Percentiles rank a stretch among this genome's conserved stretches.
phyloP scores from a whole-genome alignment of 1,140 invertebrate genomes.

The Drosophila virilis region DNA sequence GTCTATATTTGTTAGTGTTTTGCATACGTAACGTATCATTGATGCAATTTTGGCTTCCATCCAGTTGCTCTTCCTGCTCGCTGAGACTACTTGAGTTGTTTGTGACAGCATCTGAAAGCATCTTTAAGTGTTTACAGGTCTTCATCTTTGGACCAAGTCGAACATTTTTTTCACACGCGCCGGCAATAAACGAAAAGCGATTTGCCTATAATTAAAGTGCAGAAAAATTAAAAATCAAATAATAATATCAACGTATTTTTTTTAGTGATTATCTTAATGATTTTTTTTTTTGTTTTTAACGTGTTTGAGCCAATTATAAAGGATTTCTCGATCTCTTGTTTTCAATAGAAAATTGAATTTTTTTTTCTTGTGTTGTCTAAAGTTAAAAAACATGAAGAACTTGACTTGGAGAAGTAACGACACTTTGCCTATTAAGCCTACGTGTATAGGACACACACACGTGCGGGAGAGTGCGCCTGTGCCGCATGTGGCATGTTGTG shows the following conservation, averaged over 20 bases:
- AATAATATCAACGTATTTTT: no score
- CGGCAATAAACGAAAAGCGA: neutral
- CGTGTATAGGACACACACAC: neutral
- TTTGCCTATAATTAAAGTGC: neutral
- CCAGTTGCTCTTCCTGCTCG: neutral
- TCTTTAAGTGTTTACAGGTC: neutral
- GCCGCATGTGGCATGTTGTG: slow-evolving; percentile 36
- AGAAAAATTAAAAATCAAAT: no score
- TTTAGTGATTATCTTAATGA: no score
- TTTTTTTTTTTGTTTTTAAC: no score
- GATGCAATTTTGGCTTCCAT: slow-evolving; percentile 3
- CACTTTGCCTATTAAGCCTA: neutral
- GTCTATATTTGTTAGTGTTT: no score
- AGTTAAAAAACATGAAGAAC: no score
- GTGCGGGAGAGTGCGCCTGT: slow-evolving; percentile 18
- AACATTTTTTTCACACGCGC: neutral
- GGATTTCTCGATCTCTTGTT: no score
- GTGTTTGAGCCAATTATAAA: no score
- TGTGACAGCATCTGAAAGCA: neutral
- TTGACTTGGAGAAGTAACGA: no score
- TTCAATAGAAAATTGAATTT: no score
- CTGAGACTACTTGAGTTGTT: neutral
- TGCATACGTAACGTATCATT: no score
- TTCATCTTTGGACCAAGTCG: neutral
- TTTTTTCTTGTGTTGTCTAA: neutral